These are phyloP conservation scores for Synergus umbraculus DNA, from an alignment of 2,888 invertebrate genomes.

Conservation along the genomic window DNA sequence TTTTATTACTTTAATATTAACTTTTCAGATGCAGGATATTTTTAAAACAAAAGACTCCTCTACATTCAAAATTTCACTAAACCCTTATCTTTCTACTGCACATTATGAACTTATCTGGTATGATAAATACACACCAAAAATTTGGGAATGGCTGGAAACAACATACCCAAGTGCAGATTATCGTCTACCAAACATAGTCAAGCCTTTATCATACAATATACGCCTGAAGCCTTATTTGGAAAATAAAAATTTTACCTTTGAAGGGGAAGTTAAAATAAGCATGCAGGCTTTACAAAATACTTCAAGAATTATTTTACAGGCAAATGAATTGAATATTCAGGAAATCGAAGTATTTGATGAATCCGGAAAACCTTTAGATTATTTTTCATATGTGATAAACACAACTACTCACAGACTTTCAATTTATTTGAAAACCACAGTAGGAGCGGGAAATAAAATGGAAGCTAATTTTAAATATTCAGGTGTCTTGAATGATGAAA, in stretches of 20 bases:
- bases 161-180: constrained; percentile 67
- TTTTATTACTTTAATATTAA: neutral
- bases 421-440: constrained; percentile 74
- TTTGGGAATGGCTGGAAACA: constrained; percentile 41
- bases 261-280: constrained; percentile 78
- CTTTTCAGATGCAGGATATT: neutral
- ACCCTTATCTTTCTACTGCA: neutral
- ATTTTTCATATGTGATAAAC: constrained; percentile 44
- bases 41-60: neutral
- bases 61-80: neutral
- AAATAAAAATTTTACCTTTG: constrained; percentile 75
- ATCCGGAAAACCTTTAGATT: neutral
- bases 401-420: constrained; percentile 79
- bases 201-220: constrained; percentile 79
- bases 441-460: constrained; percentile 76
- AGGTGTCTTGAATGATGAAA: constrained; percentile 80
- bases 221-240: constrained; percentile 78
- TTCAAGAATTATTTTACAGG: constrained; percentile 77
- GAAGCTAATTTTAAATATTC: constrained; percentile 80
- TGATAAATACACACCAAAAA: constrained; percentile 17
- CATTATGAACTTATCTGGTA: constrained; percentile 20
- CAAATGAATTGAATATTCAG: constrained; percentile 76
- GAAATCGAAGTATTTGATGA: constrained; percentile 41
- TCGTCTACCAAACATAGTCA: constrained; percentile 78
- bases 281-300: constrained; percentile 70